A percentile compares a stretch with the other conserved stretches of the same genome.
These are phyloP conservation scores for Onychostruthus taczanowskii DNA, from an alignment of 2,113 vertebrate species.

Conservation along the genomic window DNA sequence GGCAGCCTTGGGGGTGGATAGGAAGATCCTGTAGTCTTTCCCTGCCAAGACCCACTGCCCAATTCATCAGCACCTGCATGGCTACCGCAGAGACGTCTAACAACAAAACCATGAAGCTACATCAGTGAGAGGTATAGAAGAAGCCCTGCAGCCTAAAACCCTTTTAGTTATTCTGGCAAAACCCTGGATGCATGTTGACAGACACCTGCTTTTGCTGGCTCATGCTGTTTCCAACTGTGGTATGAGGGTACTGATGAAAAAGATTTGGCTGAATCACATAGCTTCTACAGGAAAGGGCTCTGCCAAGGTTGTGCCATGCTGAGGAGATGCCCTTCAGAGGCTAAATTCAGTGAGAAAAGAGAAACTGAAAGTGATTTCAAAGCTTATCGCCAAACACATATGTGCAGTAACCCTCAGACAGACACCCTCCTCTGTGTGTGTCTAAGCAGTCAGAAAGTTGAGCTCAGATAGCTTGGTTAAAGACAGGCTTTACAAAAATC, in stretches of 20 bases:
- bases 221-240: background rate
- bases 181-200: background rate
- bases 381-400: background rate
- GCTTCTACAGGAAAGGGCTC: background rate
- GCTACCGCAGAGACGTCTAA: background rate
- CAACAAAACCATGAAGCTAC: background rate
- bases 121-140: background rate
- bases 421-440: background rate
- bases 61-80: background rate
- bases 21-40: background rate
- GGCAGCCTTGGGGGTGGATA: background rate
- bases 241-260: background rate
- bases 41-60: background rate
- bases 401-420: background rate
- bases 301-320: background rate
- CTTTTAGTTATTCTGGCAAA: background rate
- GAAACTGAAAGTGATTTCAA: background rate
- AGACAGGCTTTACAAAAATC: background rate
- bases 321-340: background rate
- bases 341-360: background rate
- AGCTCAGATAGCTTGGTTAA: background rate
- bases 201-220: conserved; percentile 11
- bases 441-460: background rate
- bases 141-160: background rate
- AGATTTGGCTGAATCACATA: background rate